Percentiles rank a stretch among this genome's conserved stretches.
Conservation (phyloP, 2,113 vertebrate species). For the Chaetodon trifascialis region DNA sequence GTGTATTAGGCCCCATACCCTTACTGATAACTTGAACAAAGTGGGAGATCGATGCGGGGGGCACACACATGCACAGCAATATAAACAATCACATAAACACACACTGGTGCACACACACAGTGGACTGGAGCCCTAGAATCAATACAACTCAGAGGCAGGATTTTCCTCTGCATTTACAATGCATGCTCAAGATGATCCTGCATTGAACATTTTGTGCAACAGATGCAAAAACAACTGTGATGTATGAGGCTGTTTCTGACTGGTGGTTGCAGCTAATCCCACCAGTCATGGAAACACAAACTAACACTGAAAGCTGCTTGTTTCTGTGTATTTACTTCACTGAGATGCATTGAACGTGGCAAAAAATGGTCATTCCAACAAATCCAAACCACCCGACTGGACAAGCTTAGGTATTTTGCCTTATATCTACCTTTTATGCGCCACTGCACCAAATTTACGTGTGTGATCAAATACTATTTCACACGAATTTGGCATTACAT, state of each 20-base stretch:
- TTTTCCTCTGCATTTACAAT: slow-evolving; percentile 70
- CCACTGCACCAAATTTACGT: not conserved
- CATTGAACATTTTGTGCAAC: slow-evolving; percentile 44
- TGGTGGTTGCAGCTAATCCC: not conserved
- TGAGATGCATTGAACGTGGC: not conserved
- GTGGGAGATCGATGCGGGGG: slow-evolving; percentile 71
- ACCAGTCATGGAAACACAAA: not conserved
- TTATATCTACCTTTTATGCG: not conserved
- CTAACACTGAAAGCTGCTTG: slow-evolving; percentile 10
- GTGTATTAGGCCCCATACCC: slow-evolving; percentile 73
- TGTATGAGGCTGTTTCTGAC: slow-evolving; percentile 21
- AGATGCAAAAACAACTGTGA: slow-evolving; percentile 3
- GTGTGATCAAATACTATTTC: not conserved
- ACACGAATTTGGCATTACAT: not conserved
- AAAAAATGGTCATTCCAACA: not conserved
- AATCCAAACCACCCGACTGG: not conserved
- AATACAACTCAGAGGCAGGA: slow-evolving; percentile 68
- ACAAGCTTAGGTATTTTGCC: not conserved
- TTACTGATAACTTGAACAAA: slow-evolving; percentile 81
- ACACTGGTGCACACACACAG: slow-evolving; percentile 31
- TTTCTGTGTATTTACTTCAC: not conserved
- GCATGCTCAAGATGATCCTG: slow-evolving; percentile 35
- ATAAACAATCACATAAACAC: slow-evolving; percentile 64
- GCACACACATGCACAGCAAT: slow-evolving; percentile 39
- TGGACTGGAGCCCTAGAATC: slow-evolving; percentile 53